Conservation (phyloP, 2,888 invertebrate genomes). For the Drosophila anomalata region DNA sequence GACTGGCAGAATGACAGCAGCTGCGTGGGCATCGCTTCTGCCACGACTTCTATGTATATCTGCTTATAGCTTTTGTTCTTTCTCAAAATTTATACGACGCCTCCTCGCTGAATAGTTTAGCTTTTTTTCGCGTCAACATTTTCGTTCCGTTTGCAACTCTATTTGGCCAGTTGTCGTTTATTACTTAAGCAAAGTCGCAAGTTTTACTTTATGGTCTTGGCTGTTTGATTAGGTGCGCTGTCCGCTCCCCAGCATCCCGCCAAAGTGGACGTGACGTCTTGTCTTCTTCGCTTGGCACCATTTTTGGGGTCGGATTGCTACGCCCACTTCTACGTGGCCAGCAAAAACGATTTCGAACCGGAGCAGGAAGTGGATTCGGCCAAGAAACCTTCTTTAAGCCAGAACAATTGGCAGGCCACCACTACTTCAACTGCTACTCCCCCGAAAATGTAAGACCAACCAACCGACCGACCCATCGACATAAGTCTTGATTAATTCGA, state of each 20-base stretch:
- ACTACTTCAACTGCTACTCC: constrained; percentile 13
- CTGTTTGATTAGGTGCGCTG: constrained; percentile 49
- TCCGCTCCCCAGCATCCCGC: constrained; percentile 5
- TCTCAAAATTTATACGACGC: constrained; percentile 62
- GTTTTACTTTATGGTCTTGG: constrained; percentile 58
- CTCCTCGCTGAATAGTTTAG: constrained; percentile 60
- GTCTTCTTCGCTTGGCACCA: constrained; percentile 50
- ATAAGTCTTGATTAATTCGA: constrained; percentile 69
- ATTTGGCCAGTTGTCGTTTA: constrained; percentile 62
- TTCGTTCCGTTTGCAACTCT: constrained; percentile 57
- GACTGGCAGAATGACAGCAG: constrained; percentile 63
- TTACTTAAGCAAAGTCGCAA: constrained; percentile 44
- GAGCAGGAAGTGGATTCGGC: constrained; percentile 35
- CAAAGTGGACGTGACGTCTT: constrained; percentile 61
- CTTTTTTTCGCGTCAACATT: constrained; percentile 25
- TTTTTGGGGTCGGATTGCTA: constrained; percentile 48
- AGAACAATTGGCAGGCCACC: constrained; percentile 1
- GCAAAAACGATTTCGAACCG: background rate
- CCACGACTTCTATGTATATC: constrained; percentile 7
- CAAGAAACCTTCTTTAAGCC: background rate
- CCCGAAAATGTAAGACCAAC: constrained; percentile 18
- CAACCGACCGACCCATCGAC: constrained; percentile 28
- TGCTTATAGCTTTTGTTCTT: constrained; percentile 63
- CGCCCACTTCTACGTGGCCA: constrained; percentile 26
- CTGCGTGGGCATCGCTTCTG: constrained; percentile 57